Base-by-base conservation (phyloP, 1,140 invertebrate genomes). In the Hypothenemus hampei region DNA sequence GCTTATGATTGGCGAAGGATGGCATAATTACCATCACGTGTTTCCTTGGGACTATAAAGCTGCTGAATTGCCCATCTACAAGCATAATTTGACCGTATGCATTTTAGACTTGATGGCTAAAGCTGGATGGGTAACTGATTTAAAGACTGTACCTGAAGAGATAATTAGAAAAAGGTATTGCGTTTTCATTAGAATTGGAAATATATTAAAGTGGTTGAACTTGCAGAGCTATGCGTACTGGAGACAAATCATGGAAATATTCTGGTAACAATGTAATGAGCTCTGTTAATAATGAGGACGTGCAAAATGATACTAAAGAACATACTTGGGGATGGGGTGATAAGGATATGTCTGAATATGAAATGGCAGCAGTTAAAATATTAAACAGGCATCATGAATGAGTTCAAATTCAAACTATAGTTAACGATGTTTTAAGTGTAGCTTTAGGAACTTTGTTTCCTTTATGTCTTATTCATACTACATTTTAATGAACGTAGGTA, bases 1-100 rank as follows among this genome's bases (percentile, higher is more conserved):
- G 0, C 71, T 76, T 33, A 75, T 68, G 68, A 80, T 74, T 59
- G 83, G 73, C 60, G 86, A 73, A 74, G 84, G 84, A 10, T 85
- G 83, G 75, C 85, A 89, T 66, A 88, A 88, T 69, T 89, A 86
- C 69, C 87, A 89, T 68, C 86, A 88, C 66, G 78, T 79, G 0
- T 87, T 89, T 69, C 86, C 86, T 0, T 82, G 80, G 69, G 88
- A 91, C 69, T 87, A 87, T 67, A 77, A 77, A 54, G 78, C 82
- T 0, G 81, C 81, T 21, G 87, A 89, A 61, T 60, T 80, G 29
- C 76, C 75, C 3, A 75, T 75, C 0, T 77, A 78, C 54, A 51
- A 54, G 5, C 36, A 73, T 6, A 81, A 81, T 49, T n/a, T 69
- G 0, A 75, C 74, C 1, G 78, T 76, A 0, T 65, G 56, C 3